Conservation (phyloP, 2,888 invertebrate species). For the Hylaea fasciaria region DNA sequence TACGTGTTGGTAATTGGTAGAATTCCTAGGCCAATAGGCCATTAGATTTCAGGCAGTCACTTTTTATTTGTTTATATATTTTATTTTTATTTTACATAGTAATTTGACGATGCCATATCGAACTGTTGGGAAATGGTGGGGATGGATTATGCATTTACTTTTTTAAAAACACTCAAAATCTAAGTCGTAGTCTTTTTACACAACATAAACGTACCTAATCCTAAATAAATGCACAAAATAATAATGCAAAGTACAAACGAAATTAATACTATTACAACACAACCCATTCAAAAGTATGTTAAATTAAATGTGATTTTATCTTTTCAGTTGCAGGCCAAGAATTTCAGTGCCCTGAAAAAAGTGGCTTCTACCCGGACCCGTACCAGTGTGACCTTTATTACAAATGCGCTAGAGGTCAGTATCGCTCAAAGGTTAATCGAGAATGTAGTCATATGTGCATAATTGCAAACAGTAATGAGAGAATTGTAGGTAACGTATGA, state of each 20-base stretch:
- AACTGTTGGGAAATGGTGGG: no score
- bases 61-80: neutral
- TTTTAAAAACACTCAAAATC: no score
- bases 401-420: conserved; percentile 87
- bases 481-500: neutral
- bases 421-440: conserved; percentile 59
- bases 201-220: no score
- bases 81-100: neutral
- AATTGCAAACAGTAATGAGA: conserved; percentile 4
- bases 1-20: conserved; percentile 10
- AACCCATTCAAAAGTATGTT: neutral
- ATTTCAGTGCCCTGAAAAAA: conserved; percentile 89
- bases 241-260: no score
- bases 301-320: conserved; percentile 9
- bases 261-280: no score
- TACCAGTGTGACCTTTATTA: conserved; percentile 93
- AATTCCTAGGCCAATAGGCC: neutral
- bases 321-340: conserved; percentile 78
- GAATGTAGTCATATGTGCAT: conserved; percentile 20
- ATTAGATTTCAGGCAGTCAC: neutral
- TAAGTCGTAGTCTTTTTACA: no score
- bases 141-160: no score
- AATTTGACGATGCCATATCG: no score
- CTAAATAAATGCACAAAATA: no score
- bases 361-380: conserved; percentile 90